Base-by-base conservation (phyloP, 2,797 vertebrate species). In the Hybognathus amarus region DNA sequence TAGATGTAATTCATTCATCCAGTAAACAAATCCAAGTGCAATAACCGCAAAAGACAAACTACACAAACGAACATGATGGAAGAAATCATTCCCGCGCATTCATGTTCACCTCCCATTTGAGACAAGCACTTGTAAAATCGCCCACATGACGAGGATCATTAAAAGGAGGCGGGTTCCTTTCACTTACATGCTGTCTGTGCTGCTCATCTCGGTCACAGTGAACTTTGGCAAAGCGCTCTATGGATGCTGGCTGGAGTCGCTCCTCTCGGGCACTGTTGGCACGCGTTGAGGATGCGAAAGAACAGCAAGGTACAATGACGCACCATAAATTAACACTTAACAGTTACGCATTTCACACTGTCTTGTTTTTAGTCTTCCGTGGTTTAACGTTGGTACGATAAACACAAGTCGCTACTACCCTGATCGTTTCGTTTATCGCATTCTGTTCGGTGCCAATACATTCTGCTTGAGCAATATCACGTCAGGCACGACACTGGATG, bases 231-330 rank as follows among this genome's bases (percentile, higher is more conserved):
- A 77, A 64, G 59, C 75, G 40, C 40, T 77, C 38, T 33, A 40
- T 77, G 75, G 59, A 64, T 77, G 75, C 75, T 77, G 75, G 40
- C 59, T 33, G 38, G 59, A 77, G 75, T 30, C 24, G 6, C 24
- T 77, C 17, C 56, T 47, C 56, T 77, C 75, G 86, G 90, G 77
- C 68, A 78, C 80, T 83, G 82, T 80, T 83, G 85, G 88, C 85
- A 86, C 52, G 86, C 82, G 76, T 85, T 84, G 74, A 83, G 75
- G 84, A 81, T 63, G 75, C 75, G 40, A 73, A 84, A 82, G 84
- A 86, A 81, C 88, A 85, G 87, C 90, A 89, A 93, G 90, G 91
- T 91, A 90, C 88, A 89, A 86, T 93, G 92, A 93, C 93, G 91
- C 93, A 93, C 91, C 90, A 89, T 85, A 89, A 90, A 88, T 85